A percentile compares a stretch with the other conserved stretches of the same genome.
phyloP scores from a whole-genome alignment of 2,888 invertebrate species.

The Eupithecia subumbrata region DNA sequence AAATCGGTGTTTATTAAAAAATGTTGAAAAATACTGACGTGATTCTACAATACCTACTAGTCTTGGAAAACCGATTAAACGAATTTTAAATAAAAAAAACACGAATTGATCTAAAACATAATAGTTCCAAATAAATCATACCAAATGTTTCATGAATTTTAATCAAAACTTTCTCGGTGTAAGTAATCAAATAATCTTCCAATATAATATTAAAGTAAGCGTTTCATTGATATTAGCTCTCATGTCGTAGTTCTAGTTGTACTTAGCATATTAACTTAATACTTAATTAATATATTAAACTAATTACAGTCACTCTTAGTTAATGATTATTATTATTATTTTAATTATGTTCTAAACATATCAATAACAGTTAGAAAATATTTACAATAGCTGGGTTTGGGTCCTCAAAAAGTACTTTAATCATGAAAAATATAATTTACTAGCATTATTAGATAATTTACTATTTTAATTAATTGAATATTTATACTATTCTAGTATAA shows the following conservation, averaged over 20 bases:
- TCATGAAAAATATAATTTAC: conserved; percentile 21
- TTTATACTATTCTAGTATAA: conserved; percentile 20
- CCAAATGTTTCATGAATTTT: conserved; percentile 17
- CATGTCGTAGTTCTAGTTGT: not conserved
- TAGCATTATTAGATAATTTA: conserved; percentile 25
- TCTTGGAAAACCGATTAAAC: conserved; percentile 11
- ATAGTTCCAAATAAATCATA: not conserved
- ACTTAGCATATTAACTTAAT: not conserved
- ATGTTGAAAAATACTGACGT: conserved; percentile 53
- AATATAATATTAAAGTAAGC: conserved; percentile 40
- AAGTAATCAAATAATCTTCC: conserved; percentile 60
- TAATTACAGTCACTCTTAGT: conserved; percentile 62
- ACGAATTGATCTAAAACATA: not conserved
- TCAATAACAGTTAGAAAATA: conserved; percentile 31
- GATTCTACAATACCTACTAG: conserved; percentile 41
- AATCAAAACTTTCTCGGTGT: conserved; percentile 7
- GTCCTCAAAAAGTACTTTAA: conserved; percentile 59
- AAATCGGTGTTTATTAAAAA: conserved; percentile 44
- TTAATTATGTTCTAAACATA: conserved; percentile 38
- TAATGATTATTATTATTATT: conserved; percentile 46
- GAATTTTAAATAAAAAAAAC: conserved; percentile 18
- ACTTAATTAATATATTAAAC: not conserved
- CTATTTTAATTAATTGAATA: conserved; percentile 16
- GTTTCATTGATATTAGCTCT: not conserved
- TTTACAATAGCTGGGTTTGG: conserved; percentile 75